Conservation (phyloP, 2,797 vertebrate species). For the Poecilia gillii region DNA sequence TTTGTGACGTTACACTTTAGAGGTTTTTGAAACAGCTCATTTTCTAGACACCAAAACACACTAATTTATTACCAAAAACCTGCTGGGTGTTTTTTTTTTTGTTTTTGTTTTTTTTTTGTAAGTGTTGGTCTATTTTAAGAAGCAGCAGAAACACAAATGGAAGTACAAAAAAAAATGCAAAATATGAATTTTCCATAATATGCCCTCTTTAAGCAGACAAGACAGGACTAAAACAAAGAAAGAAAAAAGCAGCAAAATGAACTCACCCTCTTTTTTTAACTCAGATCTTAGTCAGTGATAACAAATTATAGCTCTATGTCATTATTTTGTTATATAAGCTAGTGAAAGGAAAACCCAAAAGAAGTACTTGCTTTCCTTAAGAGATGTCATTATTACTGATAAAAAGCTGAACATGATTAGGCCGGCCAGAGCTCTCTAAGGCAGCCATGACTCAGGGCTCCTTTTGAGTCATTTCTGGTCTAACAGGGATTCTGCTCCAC, state of each 20-base stretch:
- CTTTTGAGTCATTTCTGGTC: constrained; percentile 40
- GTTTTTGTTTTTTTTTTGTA: too few species aligned
- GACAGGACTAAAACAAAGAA: neutral
- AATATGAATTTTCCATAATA: too few species aligned
- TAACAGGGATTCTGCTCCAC: constrained; percentile 13
- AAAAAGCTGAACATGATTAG: constrained; percentile 14
- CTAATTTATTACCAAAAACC: too few species aligned
- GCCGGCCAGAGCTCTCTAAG: neutral
- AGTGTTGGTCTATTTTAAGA: too few species aligned
- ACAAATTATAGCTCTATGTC: neutral
- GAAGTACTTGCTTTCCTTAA: constrained; percentile 18
- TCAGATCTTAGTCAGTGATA: neutral
- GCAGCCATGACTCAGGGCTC: constrained; percentile 41
- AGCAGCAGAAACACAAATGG: too few species aligned
- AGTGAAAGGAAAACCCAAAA: neutral
- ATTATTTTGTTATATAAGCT: neutral
- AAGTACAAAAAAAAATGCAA: too few species aligned
- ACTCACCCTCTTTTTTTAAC: neutral
- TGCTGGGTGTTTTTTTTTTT: too few species aligned
- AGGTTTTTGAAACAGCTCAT: too few species aligned
- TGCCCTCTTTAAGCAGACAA: too few species aligned
- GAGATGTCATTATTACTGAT: constrained; percentile 35
- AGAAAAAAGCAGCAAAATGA: neutral
- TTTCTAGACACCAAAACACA: too few species aligned
- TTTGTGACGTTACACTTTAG: too few species aligned